A percentile compares a stretch with the other conserved stretches of the same genome.
These are phyloP conservation scores for Ia io DNA, from an alignment of 2,113 vertebrate species.

Conservation along the genomic window DNA sequence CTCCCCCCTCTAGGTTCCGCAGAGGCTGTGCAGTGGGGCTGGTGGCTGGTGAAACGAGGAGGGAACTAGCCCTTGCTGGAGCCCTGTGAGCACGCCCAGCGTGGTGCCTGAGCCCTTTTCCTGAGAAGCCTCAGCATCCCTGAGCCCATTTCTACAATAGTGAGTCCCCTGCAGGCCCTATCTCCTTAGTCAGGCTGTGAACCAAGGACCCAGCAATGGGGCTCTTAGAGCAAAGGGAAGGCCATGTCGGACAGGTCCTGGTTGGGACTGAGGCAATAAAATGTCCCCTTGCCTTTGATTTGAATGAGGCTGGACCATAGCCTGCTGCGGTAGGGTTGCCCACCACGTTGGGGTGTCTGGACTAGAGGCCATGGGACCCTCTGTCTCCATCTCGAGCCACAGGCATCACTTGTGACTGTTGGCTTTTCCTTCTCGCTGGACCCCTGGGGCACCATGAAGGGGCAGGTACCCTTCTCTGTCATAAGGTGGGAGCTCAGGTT, in stretches of 20 bases:
- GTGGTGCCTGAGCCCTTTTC: not conserved
- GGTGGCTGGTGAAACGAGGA: not conserved
- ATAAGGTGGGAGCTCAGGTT: too few species aligned
- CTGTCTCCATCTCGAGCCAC: not conserved
- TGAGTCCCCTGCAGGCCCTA: fast-evolving
- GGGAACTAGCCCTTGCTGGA: fast-evolving
- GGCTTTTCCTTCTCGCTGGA: not conserved
- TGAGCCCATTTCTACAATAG: not conserved
- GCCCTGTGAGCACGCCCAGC: not conserved
- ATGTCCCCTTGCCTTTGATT: not conserved
- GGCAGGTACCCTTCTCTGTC: not conserved
- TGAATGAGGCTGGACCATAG: not conserved
- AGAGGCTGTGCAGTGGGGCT: not conserved
- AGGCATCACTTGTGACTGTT: not conserved
- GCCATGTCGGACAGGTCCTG: not conserved
- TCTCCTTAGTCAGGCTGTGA: not conserved
- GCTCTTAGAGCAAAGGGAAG: not conserved
- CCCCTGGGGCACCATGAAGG: not conserved
- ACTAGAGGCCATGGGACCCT: not conserved
- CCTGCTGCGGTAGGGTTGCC: not conserved
- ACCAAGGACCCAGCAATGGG: not conserved
- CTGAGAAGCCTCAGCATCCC: not conserved
- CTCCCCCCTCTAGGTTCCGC: too few species aligned
- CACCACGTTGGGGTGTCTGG: fast-evolving
- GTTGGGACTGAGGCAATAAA: not conserved